Evolutionary conservation across 2,797 vertebrate genomes (phyloP), one percentile per base, ranked within the genome.

Genomic region (Onychomys leucogaster): DNA sequence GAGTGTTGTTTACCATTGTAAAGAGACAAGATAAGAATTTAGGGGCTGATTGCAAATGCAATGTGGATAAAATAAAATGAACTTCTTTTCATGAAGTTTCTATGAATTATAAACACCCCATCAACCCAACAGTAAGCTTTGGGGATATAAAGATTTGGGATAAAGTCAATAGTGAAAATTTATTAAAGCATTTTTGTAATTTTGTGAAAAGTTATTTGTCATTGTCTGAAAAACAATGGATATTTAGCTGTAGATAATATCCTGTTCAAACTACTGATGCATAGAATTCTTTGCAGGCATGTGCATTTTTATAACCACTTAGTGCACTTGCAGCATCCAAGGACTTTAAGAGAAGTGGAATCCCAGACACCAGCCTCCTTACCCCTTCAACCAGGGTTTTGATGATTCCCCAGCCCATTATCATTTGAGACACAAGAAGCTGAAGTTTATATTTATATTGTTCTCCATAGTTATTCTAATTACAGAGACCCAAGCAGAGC

Each of bases 61-160:
- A 84, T 87, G 10, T 69, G 32, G 52, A 84, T 90, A 90, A 94
- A 84, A 94, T 77, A 59, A 52, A 63, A 83, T 59, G 37, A 41
- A 19, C 65, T 84, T 61, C 14, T 84, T 57, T 57, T 17, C 69
- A 46, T 89, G 55, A 12, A 43, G 23, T 94, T 61, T 41, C 59
- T 71, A 41, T 76, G 71, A 83, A 90, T 67, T 84, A 77, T 41
- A 75, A 57, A 84, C 14, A 83, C 19, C 19, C 69, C 16, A 65
- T 8, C 17, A 65, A 65, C 37, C 41, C 27, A 2, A 80, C 11
- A 43, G 71, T 14, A 43, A 65, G 10, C 75, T 41, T 57, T 65
- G 46, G n/a, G 32, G 16, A 59, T 78, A 67, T 32, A 89, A 78
- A 55, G 17, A 59, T 84, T 77, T 69, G 5, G 13, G 3, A 25